Evolutionary conservation across 2,888 invertebrate species (phyloP).

Genomic region (Eupithecia exiguata): DNA sequence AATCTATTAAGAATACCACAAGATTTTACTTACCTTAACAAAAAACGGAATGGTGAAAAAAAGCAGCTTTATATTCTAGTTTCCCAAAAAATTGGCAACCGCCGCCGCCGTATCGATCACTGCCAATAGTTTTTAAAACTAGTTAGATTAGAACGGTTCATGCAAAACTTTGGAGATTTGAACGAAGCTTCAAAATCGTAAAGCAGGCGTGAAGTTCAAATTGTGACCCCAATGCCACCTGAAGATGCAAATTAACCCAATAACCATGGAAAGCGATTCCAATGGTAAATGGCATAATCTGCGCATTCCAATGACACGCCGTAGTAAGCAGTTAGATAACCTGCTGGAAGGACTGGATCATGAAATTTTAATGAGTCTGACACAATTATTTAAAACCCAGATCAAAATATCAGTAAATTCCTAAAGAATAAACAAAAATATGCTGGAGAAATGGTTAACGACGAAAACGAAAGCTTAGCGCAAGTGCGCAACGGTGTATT

Average conservation of each 20-base stretch:
- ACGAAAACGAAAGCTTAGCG: neutral
- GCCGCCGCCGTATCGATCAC: neutral
- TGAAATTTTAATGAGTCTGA: neutral
- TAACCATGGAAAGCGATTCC: conserved; percentile 56
- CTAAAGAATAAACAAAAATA: neutral
- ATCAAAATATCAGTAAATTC: neutral
- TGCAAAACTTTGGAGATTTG: neutral
- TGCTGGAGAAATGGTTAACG: neutral
- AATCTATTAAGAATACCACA: neutral
- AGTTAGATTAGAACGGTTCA: neutral
- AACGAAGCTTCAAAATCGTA: neutral
- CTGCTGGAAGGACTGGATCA: conserved; percentile 1
- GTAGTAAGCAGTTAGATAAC: conserved; percentile 14
- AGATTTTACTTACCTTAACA: neutral
- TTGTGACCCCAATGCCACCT: conserved; percentile 18
- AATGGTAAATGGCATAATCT: conserved; percentile 51
- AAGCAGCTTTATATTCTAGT: too few species aligned
- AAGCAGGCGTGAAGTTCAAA: conserved; percentile 6
- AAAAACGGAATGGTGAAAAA: neutral
- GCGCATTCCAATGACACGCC: conserved; percentile 19
- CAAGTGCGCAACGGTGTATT: neutral
- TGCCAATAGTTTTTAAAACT: neutral
- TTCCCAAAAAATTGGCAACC: neutral
- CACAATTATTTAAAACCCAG: neutral
- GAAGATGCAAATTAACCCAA: conserved; percentile 50